phyloP scores from a whole-genome alignment of 2,888 invertebrate species.

The Tribolium freemani region DNA sequence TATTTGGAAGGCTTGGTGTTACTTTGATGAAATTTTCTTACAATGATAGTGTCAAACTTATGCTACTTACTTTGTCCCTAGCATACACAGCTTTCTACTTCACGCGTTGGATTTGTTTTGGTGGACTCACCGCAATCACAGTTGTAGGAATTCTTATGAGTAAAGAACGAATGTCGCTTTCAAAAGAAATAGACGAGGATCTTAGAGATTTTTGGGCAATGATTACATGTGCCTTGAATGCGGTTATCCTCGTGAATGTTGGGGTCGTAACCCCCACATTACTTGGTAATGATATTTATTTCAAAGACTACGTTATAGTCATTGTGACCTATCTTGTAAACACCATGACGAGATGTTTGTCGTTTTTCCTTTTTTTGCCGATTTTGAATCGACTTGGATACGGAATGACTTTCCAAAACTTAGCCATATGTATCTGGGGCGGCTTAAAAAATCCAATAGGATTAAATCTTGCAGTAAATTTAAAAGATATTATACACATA shows the following conservation, averaged over 20 bases:
- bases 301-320: not conserved
- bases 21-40: not conserved
- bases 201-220: not conserved
- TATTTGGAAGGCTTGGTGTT: not conserved
- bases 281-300: not conserved
- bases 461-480: not conserved
- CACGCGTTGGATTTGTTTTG: not conserved
- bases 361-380: conserved; percentile 6
- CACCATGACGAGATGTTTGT: not conserved
- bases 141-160: conserved; percentile 2
- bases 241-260: not conserved
- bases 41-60: not conserved
- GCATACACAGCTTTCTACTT: not conserved
- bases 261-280: not conserved
- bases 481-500: not conserved
- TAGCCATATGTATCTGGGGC: conserved; percentile 5
- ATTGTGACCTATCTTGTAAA: conserved; percentile 7
- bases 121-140: not conserved
- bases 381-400: conserved; percentile 14
- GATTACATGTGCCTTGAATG: not conserved
- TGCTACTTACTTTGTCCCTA: not conserved
- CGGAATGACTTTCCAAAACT: conserved; percentile 5
- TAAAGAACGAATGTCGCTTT: not conserved
- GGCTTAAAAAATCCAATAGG: conserved; percentile 4
- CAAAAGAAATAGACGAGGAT: not conserved